These are phyloP conservation scores for Clepsis dumicolana DNA, from an alignment of 2,888 invertebrate species.

Conservation along the genomic window DNA sequence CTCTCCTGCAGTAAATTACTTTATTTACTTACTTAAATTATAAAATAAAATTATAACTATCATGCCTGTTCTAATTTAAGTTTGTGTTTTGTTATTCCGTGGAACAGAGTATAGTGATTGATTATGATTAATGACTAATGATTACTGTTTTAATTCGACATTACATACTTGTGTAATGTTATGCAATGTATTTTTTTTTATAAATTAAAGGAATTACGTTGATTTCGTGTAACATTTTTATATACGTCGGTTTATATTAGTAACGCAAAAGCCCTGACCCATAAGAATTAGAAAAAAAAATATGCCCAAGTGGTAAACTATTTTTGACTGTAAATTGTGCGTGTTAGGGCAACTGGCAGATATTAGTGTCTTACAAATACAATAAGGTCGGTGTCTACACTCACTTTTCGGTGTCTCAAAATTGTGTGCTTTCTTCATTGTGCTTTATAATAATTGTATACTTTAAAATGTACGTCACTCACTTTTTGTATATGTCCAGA, in stretches of 20 bases:
- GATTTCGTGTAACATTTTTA: slow-evolving; percentile 25
- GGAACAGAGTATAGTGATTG: no score
- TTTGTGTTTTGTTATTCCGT: no score
- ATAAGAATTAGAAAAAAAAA: neutral
- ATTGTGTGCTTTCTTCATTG: slow-evolving; percentile 25
- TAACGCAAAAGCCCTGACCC: slow-evolving; percentile 30
- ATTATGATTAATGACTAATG: no score
- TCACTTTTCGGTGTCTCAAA: slow-evolving; percentile 7
- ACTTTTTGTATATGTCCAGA: neutral
- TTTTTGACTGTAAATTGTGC: slow-evolving; percentile 28
- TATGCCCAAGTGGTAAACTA: slow-evolving; percentile 21
- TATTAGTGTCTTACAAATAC: slow-evolving; percentile 41
- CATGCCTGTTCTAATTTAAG: no score
- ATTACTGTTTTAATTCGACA: no score
- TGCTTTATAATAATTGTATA: slow-evolving; percentile 14
- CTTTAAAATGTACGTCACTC: neutral
- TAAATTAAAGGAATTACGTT: neutral
- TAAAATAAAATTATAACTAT: no score
- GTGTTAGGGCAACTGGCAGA: slow-evolving; percentile 35
- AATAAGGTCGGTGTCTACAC: slow-evolving; percentile 32
- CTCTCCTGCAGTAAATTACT: no score
- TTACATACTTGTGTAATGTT: no score
- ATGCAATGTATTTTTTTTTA: neutral
- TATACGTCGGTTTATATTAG: slow-evolving; percentile 17
- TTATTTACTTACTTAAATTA: no score